phyloP scores from a whole-genome alignment of 2,888 invertebrate species.

The Aspidiotus rigidus region DNA sequence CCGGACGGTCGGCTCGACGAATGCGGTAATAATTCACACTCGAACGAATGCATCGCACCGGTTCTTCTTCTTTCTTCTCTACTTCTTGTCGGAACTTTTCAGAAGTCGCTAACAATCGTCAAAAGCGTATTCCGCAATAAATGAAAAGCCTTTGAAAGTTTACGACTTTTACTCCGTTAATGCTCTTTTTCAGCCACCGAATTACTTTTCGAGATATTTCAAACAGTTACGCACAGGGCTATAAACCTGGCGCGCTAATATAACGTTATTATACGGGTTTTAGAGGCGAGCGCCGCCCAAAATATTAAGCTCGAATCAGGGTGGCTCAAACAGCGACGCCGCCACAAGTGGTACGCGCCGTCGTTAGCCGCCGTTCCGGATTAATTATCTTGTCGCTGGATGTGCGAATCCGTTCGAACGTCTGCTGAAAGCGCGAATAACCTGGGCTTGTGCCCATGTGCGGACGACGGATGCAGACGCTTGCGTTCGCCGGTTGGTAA shows the following conservation, averaged over 20 bases:
- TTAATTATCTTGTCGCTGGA: not conserved
- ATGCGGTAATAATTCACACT: conserved; percentile 1
- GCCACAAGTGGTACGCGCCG: conserved; percentile 11
- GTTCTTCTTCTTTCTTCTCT: conserved; percentile 1
- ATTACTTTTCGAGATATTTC: conserved; percentile 31
- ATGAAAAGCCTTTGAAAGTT: conserved; percentile 33
- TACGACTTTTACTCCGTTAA: conserved; percentile 33
- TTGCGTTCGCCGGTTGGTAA: conserved; percentile 10
- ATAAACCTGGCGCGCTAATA: conserved; percentile 33
- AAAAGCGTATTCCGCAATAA: conserved; percentile 30
- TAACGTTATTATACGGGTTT: conserved; percentile 31
- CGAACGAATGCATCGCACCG: conserved; percentile 4
- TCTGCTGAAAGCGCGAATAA: too few species aligned
- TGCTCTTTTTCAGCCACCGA: conserved; percentile 30
- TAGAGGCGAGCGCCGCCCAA: conserved; percentile 20
- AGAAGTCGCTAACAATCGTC: conserved; percentile 33
- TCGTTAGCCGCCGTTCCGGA: not conserved
- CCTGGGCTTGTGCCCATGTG: not conserved
- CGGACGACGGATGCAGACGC: not conserved
- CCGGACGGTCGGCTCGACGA: not conserved
- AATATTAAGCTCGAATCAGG: conserved; percentile 29
- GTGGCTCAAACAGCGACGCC: conserved; percentile 25
- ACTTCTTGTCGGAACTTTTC: not conserved
- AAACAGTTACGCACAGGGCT: conserved; percentile 32
- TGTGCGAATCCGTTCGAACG: not conserved